Percentiles rank a stretch among this genome's conserved stretches.
These are phyloP conservation scores for Halictus quadricinctus DNA, from an alignment of 2,888 invertebrate genomes.

Conservation along the genomic window DNA sequence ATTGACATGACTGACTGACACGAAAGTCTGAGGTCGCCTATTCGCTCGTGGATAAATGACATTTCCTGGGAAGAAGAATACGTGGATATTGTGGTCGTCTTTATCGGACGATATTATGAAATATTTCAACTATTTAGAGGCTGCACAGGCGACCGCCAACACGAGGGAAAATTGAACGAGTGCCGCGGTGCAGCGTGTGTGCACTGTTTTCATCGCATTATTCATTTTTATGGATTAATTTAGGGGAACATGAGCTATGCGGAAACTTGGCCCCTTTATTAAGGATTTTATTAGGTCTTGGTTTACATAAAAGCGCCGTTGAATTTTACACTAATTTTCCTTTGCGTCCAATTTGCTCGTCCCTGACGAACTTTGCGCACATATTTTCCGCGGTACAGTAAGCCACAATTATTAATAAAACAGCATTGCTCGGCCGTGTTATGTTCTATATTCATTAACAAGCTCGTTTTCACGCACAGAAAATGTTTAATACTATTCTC, in stretches of 20 bases:
- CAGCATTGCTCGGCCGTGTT: neutral
- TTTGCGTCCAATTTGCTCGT: neutral
- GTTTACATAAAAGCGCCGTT: slow-evolving; percentile 9
- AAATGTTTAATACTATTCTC: neutral
- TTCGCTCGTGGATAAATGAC: neutral
- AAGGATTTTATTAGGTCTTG: neutral
- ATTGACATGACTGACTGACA: neutral
- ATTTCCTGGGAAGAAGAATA: neutral
- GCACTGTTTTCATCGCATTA: neutral
- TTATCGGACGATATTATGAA: neutral
- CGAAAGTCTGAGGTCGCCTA: neutral
- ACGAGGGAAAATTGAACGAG: neutral
- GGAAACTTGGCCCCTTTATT: slow-evolving; percentile 3
- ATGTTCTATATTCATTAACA: neutral
- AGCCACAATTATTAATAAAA: neutral
- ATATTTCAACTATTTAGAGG: slow-evolving; percentile 7
- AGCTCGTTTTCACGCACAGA: neutral
- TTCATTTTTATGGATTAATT: slow-evolving; percentile 19
- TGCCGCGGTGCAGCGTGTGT: neutral
- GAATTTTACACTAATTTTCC: slow-evolving; percentile 3
- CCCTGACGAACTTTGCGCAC: neutral
- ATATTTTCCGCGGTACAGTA: neutral
- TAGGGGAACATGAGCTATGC: neutral
- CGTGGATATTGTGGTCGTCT: neutral
- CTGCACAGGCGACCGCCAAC: neutral